These are phyloP conservation scores for Amorpha juglandis DNA, from an alignment of 2,888 invertebrate species.

Conservation along the genomic window DNA sequence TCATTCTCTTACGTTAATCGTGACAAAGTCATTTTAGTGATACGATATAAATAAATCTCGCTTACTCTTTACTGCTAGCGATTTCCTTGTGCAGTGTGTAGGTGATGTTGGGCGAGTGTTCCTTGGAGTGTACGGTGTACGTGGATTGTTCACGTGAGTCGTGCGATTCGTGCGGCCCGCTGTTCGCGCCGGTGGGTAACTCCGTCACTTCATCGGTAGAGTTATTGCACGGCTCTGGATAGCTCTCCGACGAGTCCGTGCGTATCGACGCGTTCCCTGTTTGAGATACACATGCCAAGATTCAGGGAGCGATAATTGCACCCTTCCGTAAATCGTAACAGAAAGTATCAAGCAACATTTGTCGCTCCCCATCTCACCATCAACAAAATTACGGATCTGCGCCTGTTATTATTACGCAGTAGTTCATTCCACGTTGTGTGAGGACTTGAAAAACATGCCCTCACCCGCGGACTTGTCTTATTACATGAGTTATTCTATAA, in stretches of 20 bases:
- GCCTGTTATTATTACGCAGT: too few relatives aligned
- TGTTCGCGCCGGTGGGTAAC: conserved; percentile 55
- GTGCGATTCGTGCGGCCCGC: conserved; percentile 33
- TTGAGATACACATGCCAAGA: too few relatives aligned
- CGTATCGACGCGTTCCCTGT: conserved; percentile 68
- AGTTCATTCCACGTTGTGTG: too few relatives aligned
- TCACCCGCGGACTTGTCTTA: too few relatives aligned
- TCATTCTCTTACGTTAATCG: not conserved
- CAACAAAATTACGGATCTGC: too few relatives aligned
- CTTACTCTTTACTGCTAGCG: conserved; percentile 70
- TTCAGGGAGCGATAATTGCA: too few relatives aligned
- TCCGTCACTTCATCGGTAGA: conserved; percentile 72
- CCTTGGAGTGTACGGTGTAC: conserved; percentile 56
- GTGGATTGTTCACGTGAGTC: conserved; percentile 52
- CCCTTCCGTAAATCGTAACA: too few relatives aligned
- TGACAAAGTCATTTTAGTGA: not conserved
- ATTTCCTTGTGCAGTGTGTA: conserved; percentile 63
- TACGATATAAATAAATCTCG: not conserved
- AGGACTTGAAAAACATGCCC: too few relatives aligned
- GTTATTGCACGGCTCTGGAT: conserved; percentile 77
- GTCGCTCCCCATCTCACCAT: too few relatives aligned
- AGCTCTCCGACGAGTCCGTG: conserved; percentile 76
- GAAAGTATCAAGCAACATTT: too few relatives aligned
- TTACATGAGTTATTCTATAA: too few relatives aligned
- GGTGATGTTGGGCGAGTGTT: conserved; percentile 53